Evolutionary conservation across 2,113 vertebrate genomes (phyloP).

Genomic region (Ictidomys tridecemlineatus): DNA sequence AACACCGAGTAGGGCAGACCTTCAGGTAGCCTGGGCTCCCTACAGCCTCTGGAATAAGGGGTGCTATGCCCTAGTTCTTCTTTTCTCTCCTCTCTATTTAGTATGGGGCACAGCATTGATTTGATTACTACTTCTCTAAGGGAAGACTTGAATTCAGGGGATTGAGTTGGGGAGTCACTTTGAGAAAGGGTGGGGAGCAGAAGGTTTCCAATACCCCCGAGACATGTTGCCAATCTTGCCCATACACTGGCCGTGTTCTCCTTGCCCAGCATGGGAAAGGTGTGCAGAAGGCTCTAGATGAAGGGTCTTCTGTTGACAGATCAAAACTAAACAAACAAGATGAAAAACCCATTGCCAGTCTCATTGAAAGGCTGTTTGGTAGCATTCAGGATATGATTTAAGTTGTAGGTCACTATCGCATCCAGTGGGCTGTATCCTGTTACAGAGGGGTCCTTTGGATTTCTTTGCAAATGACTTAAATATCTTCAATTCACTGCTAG

Average conservation of each 20-base stretch:
- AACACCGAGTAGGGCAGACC: neutral
- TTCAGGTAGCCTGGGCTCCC: neutral
- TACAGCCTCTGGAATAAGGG: neutral
- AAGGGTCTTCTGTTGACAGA: neutral
- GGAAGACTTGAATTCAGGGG: neutral
- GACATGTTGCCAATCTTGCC: neutral
- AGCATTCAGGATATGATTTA: neutral
- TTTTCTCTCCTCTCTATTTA: neutral
- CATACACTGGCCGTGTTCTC: neutral
- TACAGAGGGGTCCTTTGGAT: neutral
- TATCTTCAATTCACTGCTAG: neutral
- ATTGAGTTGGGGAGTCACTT: neutral
- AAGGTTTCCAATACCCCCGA: neutral
- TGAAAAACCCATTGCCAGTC: too few relatives aligned
- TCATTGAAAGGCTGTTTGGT: neutral
- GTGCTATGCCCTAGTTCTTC: neutral
- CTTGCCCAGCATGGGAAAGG: too few relatives aligned
- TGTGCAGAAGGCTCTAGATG: neutral
- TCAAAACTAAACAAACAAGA: neutral
- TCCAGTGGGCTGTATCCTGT: neutral
- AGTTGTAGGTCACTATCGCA: neutral
- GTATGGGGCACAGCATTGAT: neutral
- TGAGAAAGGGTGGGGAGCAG: neutral
- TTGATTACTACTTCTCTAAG: neutral
- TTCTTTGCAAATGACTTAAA: conserved; percentile 14